Evolutionary conservation across 1,140 invertebrate genomes (phyloP).

Genomic region (Onthophagus taurus): DNA sequence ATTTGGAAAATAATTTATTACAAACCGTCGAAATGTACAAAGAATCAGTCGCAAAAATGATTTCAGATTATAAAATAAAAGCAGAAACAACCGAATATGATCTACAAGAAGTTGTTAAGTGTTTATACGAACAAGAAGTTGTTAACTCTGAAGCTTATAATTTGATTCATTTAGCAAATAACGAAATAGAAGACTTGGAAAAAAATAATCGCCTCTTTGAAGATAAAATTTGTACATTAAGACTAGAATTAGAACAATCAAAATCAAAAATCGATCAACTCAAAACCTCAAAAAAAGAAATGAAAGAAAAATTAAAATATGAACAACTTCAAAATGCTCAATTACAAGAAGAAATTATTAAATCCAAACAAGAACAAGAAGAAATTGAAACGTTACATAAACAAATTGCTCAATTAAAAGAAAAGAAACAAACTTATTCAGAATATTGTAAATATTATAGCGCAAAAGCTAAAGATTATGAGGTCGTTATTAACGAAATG

Average conservation of each 20-base stretch:
- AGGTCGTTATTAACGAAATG: conserved; percentile 23
- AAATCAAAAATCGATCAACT: not conserved
- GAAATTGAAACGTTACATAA: conserved; percentile 14
- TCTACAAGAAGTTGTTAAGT: conserved; percentile 10
- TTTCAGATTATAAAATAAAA: no score
- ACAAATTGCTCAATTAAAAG: conserved; percentile 20
- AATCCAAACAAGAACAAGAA: conserved; percentile 1
- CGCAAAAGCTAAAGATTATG: conserved; percentile 13
- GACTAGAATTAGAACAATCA: not conserved
- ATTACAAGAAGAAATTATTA: conserved; percentile 17
- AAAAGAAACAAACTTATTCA: conserved; percentile 16
- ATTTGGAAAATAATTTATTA: no score
- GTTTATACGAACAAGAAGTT: conserved; percentile 22
- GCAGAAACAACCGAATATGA: no score
- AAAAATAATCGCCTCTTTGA: conserved; percentile 7
- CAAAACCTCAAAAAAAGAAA: no score
- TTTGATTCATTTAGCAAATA: conserved; percentile 10
- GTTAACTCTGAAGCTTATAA: conserved; percentile 18
- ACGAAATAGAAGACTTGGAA: conserved; percentile 12
- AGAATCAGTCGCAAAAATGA: no score
- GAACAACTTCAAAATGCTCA: conserved; percentile 8
- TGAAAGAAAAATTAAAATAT: not conserved
- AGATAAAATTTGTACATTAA: not conserved
- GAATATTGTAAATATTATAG: conserved; percentile 25
- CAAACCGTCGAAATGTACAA: no score